phyloP scores from a whole-genome alignment of 2,888 invertebrate genomes.

The Nymphalis urticae region DNA sequence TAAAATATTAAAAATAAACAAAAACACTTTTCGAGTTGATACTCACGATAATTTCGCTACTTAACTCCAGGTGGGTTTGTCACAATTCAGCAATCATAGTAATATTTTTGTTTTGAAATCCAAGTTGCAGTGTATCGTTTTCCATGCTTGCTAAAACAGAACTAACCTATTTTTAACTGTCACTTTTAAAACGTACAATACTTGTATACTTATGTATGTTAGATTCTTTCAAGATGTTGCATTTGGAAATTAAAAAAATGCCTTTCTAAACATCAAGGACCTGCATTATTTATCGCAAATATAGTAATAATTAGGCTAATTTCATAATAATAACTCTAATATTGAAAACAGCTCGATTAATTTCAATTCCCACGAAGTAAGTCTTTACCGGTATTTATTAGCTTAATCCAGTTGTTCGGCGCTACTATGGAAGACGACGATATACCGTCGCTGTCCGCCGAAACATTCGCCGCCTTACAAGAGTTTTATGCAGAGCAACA shows the following conservation, averaged over 20 bases:
- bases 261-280: no score
- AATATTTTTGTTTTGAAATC: conserved; percentile 16
- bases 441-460: conserved; percentile 84
- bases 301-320: no score
- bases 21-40: conserved; percentile 1
- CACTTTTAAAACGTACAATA: conserved; percentile 18
- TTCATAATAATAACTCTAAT: no score
- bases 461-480: conserved; percentile 87
- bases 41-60: conserved; percentile 20
- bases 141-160: conserved; percentile 30
- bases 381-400: neutral
- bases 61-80: conserved; percentile 23
- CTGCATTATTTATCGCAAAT: no score
- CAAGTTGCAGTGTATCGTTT: conserved; percentile 24
- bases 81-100: conserved; percentile 9
- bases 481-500: conserved; percentile 89
- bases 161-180: conserved; percentile 42
- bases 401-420: neutral
- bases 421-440: conserved; percentile 78
- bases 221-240: conserved; percentile 10
- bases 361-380: neutral
- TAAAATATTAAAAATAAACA: conserved; percentile 10
- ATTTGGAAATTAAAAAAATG: neutral
- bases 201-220: neutral
- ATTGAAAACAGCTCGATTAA: no score